phyloP scores from a whole-genome alignment of 2,888 invertebrate genomes.

The Cephonodes hylas region DNA sequence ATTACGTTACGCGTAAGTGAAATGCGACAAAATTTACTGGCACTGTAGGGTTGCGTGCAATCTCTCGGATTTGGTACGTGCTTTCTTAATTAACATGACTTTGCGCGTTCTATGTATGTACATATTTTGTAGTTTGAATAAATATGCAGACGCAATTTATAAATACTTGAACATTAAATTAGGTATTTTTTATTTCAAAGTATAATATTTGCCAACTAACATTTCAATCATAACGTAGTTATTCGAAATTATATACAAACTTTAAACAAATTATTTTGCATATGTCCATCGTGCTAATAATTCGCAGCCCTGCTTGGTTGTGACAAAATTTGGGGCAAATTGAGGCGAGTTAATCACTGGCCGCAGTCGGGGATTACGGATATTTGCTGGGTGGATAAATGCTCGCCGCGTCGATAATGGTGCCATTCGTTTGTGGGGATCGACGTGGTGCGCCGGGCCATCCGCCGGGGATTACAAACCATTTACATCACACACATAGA shows the following conservation, averaged over 20 bases:
- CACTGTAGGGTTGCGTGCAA: slow-evolving; percentile 44
- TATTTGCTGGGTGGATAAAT: slow-evolving; percentile 55
- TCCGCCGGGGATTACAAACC: slow-evolving; percentile 44
- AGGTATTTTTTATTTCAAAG: too few relatives aligned
- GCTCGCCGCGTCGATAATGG: slow-evolving; percentile 45
- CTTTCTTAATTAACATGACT: too few relatives aligned
- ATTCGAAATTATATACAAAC: too few relatives aligned
- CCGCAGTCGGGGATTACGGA: slow-evolving; percentile 47
- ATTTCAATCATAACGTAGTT: too few relatives aligned
- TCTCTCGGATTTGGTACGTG: too few relatives aligned
- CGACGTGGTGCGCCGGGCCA: slow-evolving; percentile 14
- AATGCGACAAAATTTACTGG: slow-evolving; percentile 48
- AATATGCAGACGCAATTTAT: too few relatives aligned
- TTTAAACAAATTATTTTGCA: not conserved
- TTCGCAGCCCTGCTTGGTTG: slow-evolving; percentile 24
- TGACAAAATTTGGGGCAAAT: slow-evolving; percentile 37
- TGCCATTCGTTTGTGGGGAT: slow-evolving; percentile 20
- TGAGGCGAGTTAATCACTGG: slow-evolving; percentile 54
- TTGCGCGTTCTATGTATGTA: not conserved
- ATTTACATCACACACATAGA: slow-evolving; percentile 41
- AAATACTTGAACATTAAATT: too few relatives aligned
- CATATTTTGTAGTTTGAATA: too few relatives aligned
- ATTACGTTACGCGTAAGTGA: slow-evolving; percentile 70
- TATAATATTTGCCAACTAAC: not conserved
- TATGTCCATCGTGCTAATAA: not conserved